Evolutionary conservation across 2,797 vertebrate genomes (phyloP), one percentile per base, ranked within the genome.

Genomic region (Oreonectes daqikongensis): DNA sequence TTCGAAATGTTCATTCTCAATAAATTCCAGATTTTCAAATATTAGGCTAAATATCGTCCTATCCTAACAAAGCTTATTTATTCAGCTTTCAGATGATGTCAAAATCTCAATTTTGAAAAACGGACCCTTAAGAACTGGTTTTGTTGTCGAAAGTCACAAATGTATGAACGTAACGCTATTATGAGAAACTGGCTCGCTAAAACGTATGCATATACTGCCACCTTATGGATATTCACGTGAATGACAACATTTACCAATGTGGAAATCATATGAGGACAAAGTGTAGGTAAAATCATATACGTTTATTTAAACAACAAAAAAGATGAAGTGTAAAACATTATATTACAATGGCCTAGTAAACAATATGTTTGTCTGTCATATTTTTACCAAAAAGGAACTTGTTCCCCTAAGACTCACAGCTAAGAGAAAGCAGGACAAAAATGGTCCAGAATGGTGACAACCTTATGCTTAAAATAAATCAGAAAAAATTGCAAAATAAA

Each of bases 201-300:
- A 76, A 48, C 15, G 4, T 38, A 26, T 50, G 66, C 38, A 20
- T 32, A 60, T 59, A 68, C 74, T 76, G 65, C 65, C 65, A 38
- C 40, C 74, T 24, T 26, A 6, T 14, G 74, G 24, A 60, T 1
- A 5, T 68, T 69, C 48, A 26, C 9, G 8, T 8, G 40, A 24
- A 75, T 48, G 38, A n/a, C 15, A 75, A 26, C 8, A 38, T 48
- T 35, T 55, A 14, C 2, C 35, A 35, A 10, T 9, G 10, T 35
- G 15, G 2, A 67, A 44, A 44, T 66, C 0, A 18, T 5, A 63
- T 24, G 22, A 1, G 15, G 22, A n/a, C n/a, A n/a, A 17, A 24
- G 4, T 11, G 8, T 32, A 57, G 4, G 42, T 32, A 35, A 68
- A 35, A 42, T 6, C 28, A 60, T 38, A 35, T 4, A 9, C 10